A percentile compares a stretch with the other conserved stretches of the same genome.
These are phyloP conservation scores for Hydrocynus forskahlii DNA, from an alignment of 2,797 vertebrate species.

Conservation along the genomic window DNA sequence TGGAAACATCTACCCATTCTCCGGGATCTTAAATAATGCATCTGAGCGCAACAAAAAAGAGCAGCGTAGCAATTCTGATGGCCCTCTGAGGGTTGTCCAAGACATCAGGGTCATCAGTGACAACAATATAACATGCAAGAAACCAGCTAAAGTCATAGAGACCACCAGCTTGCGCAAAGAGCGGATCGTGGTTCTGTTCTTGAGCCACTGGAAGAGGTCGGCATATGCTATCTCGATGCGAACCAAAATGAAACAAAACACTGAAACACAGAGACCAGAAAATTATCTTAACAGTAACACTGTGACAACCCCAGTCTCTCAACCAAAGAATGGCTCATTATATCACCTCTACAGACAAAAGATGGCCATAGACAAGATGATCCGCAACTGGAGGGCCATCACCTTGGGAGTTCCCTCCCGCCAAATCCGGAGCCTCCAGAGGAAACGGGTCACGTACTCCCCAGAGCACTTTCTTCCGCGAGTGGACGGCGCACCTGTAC, in stretches of 20 bases:
- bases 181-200: constrained; percentile 89
- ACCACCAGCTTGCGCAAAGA: constrained; percentile 87
- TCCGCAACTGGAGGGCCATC: constrained; percentile 85
- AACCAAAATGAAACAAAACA: constrained; percentile 54
- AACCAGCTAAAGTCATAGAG: constrained; percentile 75
- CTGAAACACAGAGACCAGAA: constrained; percentile 67
- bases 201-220: constrained; percentile 94
- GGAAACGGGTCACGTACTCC: constrained; percentile 79
- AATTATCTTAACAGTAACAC: constrained; percentile 21
- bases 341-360: constrained; percentile 87
- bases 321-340: constrained; percentile 72
- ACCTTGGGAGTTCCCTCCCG: constrained; percentile 81
- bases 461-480: constrained; percentile 91
- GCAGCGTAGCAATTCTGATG: constrained; percentile 50
- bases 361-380: constrained; percentile 83
- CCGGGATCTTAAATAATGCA: constrained; percentile 65
- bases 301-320: constrained; percentile 31
- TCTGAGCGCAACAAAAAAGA: constrained; percentile 38
- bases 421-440: constrained; percentile 80
- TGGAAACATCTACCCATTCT: constrained; percentile 64
- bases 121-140: neutral
- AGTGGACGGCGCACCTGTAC: constrained; percentile 76
- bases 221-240: constrained; percentile 78
- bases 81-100: constrained; percentile 40
- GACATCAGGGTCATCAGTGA: constrained; percentile 28